Conservation (phyloP, 2,888 invertebrate genomes). For the Apotomis betuletana region DNA sequence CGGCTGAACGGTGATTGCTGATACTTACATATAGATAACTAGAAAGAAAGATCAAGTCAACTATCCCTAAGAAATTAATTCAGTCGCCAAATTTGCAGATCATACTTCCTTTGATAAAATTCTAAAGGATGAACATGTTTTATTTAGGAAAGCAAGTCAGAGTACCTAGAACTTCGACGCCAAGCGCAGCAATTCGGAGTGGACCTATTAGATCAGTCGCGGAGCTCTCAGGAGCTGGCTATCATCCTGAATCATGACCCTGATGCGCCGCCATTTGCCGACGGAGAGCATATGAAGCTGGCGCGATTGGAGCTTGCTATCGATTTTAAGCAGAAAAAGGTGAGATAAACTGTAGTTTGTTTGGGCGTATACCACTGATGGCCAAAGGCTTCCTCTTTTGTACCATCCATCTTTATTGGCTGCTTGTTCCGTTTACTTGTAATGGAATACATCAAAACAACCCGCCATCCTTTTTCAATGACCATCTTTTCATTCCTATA, state of each 20-base stretch:
- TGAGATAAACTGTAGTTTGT: conserved; percentile 57
- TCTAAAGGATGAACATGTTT: background rate
- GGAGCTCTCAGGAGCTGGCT: conserved; percentile 96
- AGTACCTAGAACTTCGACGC: conserved; percentile 93
- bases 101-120: background rate
- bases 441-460: too few species aligned
- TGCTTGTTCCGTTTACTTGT: too few species aligned
- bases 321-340: conserved; percentile 97
- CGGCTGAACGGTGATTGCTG: too few species aligned
- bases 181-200: conserved; percentile 96
- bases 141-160: conserved; percentile 91
- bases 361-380: too few species aligned
- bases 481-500: too few species aligned
- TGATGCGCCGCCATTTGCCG: conserved; percentile 87
- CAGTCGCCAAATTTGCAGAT: background rate
- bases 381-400: too few species aligned
- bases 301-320: conserved; percentile 95
- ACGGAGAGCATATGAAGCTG: conserved; percentile 92
- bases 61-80: background rate
- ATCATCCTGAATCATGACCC: conserved; percentile 97
- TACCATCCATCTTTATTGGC: too few species aligned
- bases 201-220: conserved; percentile 93
- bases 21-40: too few species aligned
- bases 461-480: too few species aligned
- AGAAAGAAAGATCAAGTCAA: background rate